Evolutionary conservation across 2,888 invertebrate species (phyloP).

Genomic region (Phasia obesa): DNA sequence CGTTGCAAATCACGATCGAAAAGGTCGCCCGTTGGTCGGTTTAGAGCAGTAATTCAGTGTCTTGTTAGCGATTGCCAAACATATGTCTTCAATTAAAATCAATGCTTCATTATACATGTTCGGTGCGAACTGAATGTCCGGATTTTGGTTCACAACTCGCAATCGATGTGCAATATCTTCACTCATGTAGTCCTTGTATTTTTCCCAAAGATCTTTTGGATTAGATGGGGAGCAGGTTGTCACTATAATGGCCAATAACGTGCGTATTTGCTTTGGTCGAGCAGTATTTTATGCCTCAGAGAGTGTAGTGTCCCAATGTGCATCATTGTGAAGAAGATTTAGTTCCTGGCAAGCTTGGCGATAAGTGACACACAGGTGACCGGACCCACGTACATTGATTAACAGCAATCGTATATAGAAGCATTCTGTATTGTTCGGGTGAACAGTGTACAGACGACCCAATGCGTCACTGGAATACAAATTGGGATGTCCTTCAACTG

Average conservation of each 20-base stretch:
- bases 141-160: background rate
- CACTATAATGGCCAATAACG: constrained; percentile 48
- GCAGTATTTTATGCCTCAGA: constrained; percentile 11
- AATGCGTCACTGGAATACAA: background rate
- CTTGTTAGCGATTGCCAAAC: constrained; percentile 19
- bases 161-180: constrained; percentile 13
- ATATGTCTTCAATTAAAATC: constrained; percentile 25
- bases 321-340: constrained; percentile 37
- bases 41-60: constrained; percentile 1
- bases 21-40: background rate
- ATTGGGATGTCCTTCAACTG: no score
- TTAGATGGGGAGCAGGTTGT: constrained; percentile 17
- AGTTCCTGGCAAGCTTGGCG: constrained; percentile 31
- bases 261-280: constrained; percentile 22
- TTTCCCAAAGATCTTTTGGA: constrained; percentile 7
- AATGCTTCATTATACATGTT: constrained; percentile 37
- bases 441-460: background rate
- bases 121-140: background rate
- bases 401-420: constrained; percentile 37
- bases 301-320: constrained; percentile 46
- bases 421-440: constrained; percentile 11
- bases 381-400: constrained; percentile 33
- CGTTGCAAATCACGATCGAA: background rate
- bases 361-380: constrained; percentile 11
- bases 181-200: background rate